These are phyloP conservation scores for Amniataba percoides DNA, from an alignment of 2,797 vertebrate genomes.

Conservation along the genomic window DNA sequence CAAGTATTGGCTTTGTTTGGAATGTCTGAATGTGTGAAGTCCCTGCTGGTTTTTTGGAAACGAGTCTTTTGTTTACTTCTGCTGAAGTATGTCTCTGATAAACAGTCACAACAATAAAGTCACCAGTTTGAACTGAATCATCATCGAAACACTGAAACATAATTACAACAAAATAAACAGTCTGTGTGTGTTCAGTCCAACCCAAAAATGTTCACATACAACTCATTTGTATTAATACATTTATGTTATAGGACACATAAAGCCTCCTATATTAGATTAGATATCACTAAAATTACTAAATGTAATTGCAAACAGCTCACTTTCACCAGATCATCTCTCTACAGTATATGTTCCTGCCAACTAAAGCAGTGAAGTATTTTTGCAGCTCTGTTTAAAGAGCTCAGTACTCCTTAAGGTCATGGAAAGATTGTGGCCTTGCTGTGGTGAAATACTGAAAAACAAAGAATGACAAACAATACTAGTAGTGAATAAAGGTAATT, in stretches of 20 bases:
- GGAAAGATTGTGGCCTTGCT: background rate
- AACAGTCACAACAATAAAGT: background rate
- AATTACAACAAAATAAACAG: background rate
- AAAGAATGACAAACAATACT: background rate
- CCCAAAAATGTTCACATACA: background rate
- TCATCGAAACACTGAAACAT: background rate
- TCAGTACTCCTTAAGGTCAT: background rate
- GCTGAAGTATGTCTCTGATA: background rate
- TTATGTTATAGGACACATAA: background rate
- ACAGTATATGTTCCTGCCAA: too few species aligned
- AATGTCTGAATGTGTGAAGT: slow-evolving; percentile 8
- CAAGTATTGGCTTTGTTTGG: background rate
- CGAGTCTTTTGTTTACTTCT: background rate
- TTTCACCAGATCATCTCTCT: too few species aligned
- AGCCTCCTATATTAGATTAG: background rate
- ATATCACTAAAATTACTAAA: background rate
- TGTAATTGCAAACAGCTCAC: background rate
- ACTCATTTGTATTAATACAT: background rate
- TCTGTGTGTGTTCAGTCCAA: background rate
- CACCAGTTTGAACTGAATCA: slow-evolving; percentile 6
- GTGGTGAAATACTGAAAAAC: too few species aligned
- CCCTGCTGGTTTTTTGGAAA: background rate
- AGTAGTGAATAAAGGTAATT: background rate
- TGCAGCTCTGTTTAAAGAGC: too few species aligned
- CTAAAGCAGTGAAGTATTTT: too few species aligned